Conservation (phyloP, 1,140 invertebrate species). For the Wasmannia auropunctata region DNA sequence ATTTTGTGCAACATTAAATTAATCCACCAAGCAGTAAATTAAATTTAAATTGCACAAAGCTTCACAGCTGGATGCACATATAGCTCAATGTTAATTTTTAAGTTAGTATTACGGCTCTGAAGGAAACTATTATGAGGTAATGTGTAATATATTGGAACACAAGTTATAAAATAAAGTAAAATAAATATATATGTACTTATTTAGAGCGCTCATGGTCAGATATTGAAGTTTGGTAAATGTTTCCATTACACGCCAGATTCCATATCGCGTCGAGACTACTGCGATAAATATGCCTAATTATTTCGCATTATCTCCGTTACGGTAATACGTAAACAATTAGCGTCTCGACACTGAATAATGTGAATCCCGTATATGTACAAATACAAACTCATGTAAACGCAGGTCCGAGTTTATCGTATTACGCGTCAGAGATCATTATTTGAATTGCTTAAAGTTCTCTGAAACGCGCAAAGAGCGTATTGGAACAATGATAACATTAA, state of each 20-base stretch:
- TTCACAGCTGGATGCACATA: background rate
- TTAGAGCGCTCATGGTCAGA: background rate
- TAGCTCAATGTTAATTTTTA: background rate
- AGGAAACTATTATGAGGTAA: background rate
- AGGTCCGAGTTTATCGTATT: background rate
- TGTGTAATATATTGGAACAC: background rate
- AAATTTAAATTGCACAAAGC: background rate
- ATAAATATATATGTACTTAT: too few species aligned
- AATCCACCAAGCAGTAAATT: background rate
- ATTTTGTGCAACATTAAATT: background rate
- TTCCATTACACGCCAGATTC: background rate
- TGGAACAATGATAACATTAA: slow-evolving; percentile 78
- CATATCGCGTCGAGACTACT: too few species aligned
- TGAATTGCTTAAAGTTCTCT: background rate
- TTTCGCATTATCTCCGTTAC: slow-evolving; percentile 3
- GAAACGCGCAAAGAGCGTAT: slow-evolving; percentile 72
- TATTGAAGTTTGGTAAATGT: background rate
- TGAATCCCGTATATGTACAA: background rate
- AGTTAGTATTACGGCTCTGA: background rate
- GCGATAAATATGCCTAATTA: background rate
- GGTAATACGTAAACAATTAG: background rate
- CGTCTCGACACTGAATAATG: background rate
- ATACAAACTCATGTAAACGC: slow-evolving; percentile 27
- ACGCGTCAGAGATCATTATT: background rate
- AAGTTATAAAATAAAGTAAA: background rate